Percentiles rank a stretch among this genome's conserved stretches.
Conservation (phyloP, 2,113 vertebrate genomes). For the Hiodon tergisus region DNA sequence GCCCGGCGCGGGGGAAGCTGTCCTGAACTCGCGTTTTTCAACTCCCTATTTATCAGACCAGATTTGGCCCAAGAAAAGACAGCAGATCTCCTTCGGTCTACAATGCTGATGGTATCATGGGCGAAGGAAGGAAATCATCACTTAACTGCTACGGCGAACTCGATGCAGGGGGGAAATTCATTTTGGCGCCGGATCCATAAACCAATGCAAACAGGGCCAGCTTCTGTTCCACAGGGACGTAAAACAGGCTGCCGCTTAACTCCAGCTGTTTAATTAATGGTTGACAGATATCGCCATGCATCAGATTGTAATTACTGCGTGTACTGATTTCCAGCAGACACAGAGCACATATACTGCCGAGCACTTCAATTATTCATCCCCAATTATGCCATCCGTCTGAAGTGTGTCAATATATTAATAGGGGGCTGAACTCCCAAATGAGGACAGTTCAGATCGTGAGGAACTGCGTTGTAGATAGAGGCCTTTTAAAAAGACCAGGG, state of each 20-base stretch:
- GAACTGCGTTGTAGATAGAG: not conserved
- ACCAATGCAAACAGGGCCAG: no score
- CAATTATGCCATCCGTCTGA: slow-evolving; percentile 3
- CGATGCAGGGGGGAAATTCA: no score
- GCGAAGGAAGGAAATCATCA: no score
- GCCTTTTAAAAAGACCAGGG: not conserved
- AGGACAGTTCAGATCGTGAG: not conserved
- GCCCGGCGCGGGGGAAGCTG: no score
- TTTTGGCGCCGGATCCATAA: no score
- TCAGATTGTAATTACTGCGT: slow-evolving; percentile 14
- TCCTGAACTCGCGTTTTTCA: no score
- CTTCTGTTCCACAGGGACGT: no score
- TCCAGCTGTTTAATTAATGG: slow-evolving; percentile 9
- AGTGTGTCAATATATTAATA: not conserved
- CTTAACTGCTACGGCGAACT: no score
- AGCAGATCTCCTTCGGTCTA: no score
- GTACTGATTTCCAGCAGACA: slow-evolving; percentile 5
- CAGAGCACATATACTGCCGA: not conserved
- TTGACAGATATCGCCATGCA: slow-evolving; percentile 1
- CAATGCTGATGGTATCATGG: no score
- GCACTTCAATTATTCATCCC: slow-evolving; percentile 11
- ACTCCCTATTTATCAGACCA: no score
- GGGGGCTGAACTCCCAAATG: not conserved
- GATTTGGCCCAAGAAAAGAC: no score
- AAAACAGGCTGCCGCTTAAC: not conserved